Base-by-base conservation (phyloP, 2,888 invertebrate genomes). In the Pandemis corylana region DNA sequence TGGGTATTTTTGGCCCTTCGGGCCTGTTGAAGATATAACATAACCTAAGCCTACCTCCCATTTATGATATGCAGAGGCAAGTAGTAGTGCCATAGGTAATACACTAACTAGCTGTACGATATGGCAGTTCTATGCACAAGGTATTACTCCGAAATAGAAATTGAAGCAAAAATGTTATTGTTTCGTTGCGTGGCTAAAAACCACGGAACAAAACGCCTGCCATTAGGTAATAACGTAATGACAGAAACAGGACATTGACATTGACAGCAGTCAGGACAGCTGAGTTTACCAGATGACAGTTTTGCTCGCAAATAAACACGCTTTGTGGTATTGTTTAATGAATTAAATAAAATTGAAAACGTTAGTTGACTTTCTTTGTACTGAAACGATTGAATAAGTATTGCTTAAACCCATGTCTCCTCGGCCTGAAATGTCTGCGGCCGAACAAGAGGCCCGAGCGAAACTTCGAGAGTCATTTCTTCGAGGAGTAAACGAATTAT, bases 381-480 rank as follows among this genome's bases (percentile, higher is more conserved):
- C 12, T 12, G 3, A 4, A 12, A 12, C 0, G 5, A 51, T n/a
- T 5, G 12, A 51, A n/a, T 13, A 4, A 51, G 15, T 20, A 46
- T 65, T 65, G 15, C n/a, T 20, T 5, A 7, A 61, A 42, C 6
- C 6, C 9, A 75, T 75, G 75, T 41, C 66, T 10, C 62, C 51
- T 56, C 59, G 79, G 36, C 71, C 76, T 53, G 81, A 79, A 69
- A 80, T 81, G 64, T 36, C 74, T 13, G 76, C 72, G 67, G 67
- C 78, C 28, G 81, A 87, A 75, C 88, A 91, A 82, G 84, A 85
- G 72, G 88, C 89, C 42, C 86, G 88, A 77, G 86, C 90, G 13
- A 85, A 85, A 77, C 84, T 94, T 64, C 85, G 93, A 6, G 89
- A 90, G 79, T 83, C 82, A n/a, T 93, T 93, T 83, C 78, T 93